Evolutionary conservation across 2,113 vertebrate genomes (phyloP).

Genomic region (Tachycineta bicolor): DNA sequence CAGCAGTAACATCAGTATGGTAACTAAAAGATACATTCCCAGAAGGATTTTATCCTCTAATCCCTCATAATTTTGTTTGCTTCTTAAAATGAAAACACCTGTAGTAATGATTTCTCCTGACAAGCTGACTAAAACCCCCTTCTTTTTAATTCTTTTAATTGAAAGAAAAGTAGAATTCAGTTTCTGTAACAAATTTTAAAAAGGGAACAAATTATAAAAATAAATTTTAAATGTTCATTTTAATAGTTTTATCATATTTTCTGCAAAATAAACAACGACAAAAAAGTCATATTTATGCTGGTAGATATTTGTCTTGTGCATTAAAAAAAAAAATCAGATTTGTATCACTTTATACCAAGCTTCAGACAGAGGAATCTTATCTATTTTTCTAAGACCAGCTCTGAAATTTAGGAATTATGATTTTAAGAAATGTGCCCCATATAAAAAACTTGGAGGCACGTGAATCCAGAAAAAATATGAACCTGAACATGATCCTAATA

Average conservation of each 20-base stretch:
- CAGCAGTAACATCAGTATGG: neutral
- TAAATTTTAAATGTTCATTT: neutral
- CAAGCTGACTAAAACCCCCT: neutral
- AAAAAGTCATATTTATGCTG: neutral
- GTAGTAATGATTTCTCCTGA: conserved; percentile 15
- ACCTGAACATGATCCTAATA: neutral
- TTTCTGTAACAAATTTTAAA: neutral
- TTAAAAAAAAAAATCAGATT: neutral
- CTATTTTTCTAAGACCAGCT: neutral
- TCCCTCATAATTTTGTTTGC: neutral
- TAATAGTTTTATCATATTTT: neutral
- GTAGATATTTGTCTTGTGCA: neutral
- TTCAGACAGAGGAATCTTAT: neutral
- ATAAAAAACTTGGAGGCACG: neutral
- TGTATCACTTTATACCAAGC: neutral
- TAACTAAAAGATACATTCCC: neutral
- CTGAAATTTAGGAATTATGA: neutral
- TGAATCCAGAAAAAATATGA: neutral
- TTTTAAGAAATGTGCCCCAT: neutral
- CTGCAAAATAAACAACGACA: neutral
- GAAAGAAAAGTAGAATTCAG: neutral
- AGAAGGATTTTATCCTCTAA: conserved; percentile 1
- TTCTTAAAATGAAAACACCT: conserved; percentile 36
- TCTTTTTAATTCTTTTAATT: neutral
- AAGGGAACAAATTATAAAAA: neutral